These are phyloP conservation scores for Mesoclemmys tuberculata DNA, from an alignment of 2,113 vertebrate species.

Conservation along the genomic window DNA sequence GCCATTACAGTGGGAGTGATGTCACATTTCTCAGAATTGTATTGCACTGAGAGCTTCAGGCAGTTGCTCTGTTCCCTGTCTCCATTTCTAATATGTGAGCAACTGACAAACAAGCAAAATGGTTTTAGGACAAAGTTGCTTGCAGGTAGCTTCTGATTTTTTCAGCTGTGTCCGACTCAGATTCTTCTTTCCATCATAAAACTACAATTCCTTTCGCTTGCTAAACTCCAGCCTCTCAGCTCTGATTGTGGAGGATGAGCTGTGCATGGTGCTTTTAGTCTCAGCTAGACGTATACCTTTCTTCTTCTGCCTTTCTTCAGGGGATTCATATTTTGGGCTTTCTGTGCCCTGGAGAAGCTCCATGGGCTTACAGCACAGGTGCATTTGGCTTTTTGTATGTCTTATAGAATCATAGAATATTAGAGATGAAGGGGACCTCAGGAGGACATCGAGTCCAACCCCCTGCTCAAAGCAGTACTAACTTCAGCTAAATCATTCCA, in stretches of 20 bases:
- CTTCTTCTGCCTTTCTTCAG: not conserved
- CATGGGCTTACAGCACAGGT: fast-evolving
- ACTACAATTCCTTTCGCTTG: not conserved
- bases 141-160: not conserved
- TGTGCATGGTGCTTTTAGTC: not conserved
- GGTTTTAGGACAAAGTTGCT: not conserved
- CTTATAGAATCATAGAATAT: too few relatives aligned
- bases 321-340: fast-evolving
- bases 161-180: not conserved
- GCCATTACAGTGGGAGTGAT: not conserved
- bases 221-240: not conserved
- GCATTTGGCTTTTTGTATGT: not conserved
- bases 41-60: not conserved
- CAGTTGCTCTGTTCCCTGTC: not conserved
- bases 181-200: not conserved
- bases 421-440: too few relatives aligned
- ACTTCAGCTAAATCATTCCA: too few relatives aligned
- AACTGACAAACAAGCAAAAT: not conserved
- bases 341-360: not conserved
- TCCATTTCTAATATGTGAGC: not conserved
- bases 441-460: too few relatives aligned
- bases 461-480: too few relatives aligned
- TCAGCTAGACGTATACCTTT: not conserved
- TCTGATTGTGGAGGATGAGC: not conserved
- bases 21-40: not conserved